Conservation (phyloP, 2,797 vertebrate species). For the Nannoperca australis region DNA sequence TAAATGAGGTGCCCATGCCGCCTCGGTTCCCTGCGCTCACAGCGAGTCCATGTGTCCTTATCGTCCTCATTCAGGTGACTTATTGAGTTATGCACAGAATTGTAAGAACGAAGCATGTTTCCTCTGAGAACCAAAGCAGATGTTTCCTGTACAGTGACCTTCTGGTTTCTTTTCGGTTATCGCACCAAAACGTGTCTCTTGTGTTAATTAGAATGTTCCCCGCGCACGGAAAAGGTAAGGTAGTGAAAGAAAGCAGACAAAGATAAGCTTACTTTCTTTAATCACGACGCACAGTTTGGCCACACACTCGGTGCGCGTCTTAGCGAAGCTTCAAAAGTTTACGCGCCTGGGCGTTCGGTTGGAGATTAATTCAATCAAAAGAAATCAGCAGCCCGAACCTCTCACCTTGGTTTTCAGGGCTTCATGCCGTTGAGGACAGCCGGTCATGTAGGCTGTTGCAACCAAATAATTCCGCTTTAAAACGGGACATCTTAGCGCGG, state of each 20-base stretch:
- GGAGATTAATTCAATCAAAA: conserved; percentile 17
- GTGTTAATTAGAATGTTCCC: background rate
- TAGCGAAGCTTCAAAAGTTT: conserved; percentile 70
- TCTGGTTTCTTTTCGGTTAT: background rate
- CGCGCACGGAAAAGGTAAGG: background rate
- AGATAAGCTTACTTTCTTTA: conserved; percentile 23
- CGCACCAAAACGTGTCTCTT: background rate
- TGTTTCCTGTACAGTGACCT: background rate
- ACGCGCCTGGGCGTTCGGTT: conserved; percentile 43
- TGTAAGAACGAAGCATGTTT: background rate
- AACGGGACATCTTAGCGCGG: conserved; percentile 75
- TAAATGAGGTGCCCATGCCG: background rate
- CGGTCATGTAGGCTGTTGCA: conserved; percentile 56
- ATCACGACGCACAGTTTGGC: conserved; percentile 39
- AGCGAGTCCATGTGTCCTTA: conserved; percentile 26
- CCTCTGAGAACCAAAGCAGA: background rate
- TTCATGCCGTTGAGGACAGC: conserved; percentile 47
- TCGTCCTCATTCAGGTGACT: conserved; percentile 11
- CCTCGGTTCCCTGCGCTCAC: conserved; percentile 21
- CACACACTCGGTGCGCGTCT: conserved; percentile 53
- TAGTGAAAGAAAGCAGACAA: background rate
- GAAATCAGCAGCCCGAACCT: conserved; percentile 12
- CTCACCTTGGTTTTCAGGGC: conserved; percentile 74
- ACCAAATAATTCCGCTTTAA: conserved; percentile 75
- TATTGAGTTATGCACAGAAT: conserved; percentile 4